Evolutionary conservation across 2,113 vertebrate genomes (phyloP), one percentile per base, ranked within the genome.

Genomic region (Elanus axillaris): DNA sequence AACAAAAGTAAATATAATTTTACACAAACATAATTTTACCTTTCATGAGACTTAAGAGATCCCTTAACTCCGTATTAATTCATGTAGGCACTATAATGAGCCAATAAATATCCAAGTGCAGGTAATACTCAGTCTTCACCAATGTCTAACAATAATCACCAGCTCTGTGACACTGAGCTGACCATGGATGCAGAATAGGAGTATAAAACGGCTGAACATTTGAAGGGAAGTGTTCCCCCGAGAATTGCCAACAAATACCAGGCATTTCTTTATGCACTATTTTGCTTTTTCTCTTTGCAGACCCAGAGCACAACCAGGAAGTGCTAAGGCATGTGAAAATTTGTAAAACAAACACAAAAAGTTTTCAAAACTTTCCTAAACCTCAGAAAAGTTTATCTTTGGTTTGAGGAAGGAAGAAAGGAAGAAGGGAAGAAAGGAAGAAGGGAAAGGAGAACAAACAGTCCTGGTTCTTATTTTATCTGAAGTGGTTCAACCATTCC

Each of bases 211-310:
- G 32, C 11, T 64, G 53, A 81, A 58, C 58, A 40, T 48, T 66
- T 87, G 45, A 78, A 90, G 29, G 42, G 25, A 73, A 93, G 26
- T 26, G 27, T 68, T 92, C 76, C 80, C 91, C n/a, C 14, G 76
- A 50, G 91, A 64, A 13, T 45, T 85, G 47, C 53, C 92, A 95
- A 75, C 90, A 96, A 96, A 94, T 94, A 86, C 93, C 86, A 93
- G 42, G 50, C 76, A 81, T 95, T 97, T 80, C 52, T 95, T 80
- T 42, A 38, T 5, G 20, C 7, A 4, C 1, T 29, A 10, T 58
- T 84, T 84, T 43, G 73, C 7, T 88, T 82, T 80, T 56, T 58
- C 67, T 76, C 48, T 55, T 45, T 73, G 22, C 85, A 90, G 87
- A 93, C 36, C 71, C 66, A 36, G 31, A 95, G 58, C 45, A 45